Percentiles rank a stretch among this genome's conserved stretches.
Conservation (phyloP, 2,113 vertebrate species). For the Psammodynastes pulverulentus region DNA sequence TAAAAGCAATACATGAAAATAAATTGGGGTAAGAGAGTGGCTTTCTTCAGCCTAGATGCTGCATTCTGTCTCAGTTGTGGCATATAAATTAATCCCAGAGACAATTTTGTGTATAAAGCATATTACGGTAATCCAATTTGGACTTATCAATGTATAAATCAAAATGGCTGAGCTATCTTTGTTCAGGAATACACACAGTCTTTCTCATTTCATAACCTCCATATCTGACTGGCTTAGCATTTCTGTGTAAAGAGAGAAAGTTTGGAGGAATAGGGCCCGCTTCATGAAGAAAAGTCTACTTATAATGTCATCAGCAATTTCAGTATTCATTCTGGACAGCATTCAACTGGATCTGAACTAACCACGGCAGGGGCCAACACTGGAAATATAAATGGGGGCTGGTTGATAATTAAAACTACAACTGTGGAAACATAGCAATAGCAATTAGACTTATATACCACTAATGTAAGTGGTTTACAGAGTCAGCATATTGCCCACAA, state of each 20-base stretch:
- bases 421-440: too few species aligned
- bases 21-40: neutral
- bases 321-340: neutral
- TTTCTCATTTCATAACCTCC: neutral
- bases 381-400: neutral
- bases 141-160: neutral
- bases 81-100: neutral
- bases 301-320: neutral
- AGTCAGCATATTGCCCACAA: too few species aligned
- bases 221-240: neutral
- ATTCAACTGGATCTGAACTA: neutral
- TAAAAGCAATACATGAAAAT: neutral
- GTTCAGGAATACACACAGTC: neutral
- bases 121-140: neutral
- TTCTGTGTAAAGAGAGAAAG: neutral
- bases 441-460: too few species aligned
- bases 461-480: too few species aligned
- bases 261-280: neutral
- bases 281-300: neutral
- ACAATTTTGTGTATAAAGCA: neutral
- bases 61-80: neutral
- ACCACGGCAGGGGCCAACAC: neutral
- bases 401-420: too few species aligned
- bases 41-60: neutral
- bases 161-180: neutral